phyloP scores from a whole-genome alignment of 1,140 invertebrate species.

The Magallana ariakensis region DNA sequence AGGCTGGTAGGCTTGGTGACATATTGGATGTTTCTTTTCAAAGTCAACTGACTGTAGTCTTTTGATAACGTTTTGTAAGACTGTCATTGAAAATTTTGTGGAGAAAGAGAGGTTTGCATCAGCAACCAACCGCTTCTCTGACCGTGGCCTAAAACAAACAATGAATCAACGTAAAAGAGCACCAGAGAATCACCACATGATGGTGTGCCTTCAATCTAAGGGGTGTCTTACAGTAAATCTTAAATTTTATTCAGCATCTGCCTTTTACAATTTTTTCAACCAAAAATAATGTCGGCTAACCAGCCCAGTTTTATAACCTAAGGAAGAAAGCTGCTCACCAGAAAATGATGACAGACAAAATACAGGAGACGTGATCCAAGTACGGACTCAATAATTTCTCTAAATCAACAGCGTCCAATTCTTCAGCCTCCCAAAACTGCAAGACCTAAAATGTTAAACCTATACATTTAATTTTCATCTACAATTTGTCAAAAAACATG shows the following conservation, averaged over 20 bases:
- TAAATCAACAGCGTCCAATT: conserved; percentile 39
- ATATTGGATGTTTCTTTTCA: conserved; percentile 46
- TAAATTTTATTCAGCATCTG: too few species aligned
- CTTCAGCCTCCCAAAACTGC: conserved; percentile 48
- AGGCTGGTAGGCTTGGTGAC: conserved; percentile 22
- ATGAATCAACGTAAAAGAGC: not conserved
- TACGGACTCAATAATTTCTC: conserved; percentile 46
- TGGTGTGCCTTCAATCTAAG: too few species aligned
- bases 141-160: not conserved
- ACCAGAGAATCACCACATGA: too few species aligned
- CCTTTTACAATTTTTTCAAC: too few species aligned
- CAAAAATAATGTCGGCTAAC: too few species aligned
- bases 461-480: not conserved
- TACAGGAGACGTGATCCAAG: conserved; percentile 40
- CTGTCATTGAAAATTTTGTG: conserved; percentile 56
- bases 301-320: too few species aligned
- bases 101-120: conserved; percentile 14
- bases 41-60: conserved; percentile 41
- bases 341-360: conserved; percentile 52
- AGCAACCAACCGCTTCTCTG: not conserved
- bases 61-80: conserved; percentile 52
- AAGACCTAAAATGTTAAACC: conserved; percentile 53
- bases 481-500: too few species aligned
- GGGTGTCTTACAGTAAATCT: too few species aligned
- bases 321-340: conserved; percentile 39